A percentile compares a stretch with the other conserved stretches of the same genome.
Conservation (phyloP, 2,888 invertebrate species). For the Lasioglossum pauxillum region DNA sequence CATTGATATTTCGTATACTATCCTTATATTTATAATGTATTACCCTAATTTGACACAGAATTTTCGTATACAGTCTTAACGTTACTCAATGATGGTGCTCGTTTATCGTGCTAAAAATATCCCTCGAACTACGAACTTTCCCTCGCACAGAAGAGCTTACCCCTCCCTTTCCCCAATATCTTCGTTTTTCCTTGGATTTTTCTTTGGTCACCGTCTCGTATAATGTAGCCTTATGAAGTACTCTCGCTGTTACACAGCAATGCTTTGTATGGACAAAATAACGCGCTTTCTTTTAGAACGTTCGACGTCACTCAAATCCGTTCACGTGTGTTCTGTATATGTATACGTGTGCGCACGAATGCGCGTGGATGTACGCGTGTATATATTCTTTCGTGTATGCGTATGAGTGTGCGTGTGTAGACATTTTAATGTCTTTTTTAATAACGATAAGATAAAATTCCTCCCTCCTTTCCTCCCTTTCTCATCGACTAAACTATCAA, state of each 20-base stretch:
- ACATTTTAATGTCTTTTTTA: background rate
- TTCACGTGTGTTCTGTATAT: background rate
- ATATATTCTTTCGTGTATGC: background rate
- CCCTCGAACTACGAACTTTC: slow-evolving; percentile 65
- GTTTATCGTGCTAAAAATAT: slow-evolving; percentile 74
- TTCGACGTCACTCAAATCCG: slow-evolving; percentile 53
- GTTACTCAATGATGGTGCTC: slow-evolving; percentile 73
- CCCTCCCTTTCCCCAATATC: background rate
- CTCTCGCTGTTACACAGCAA: slow-evolving; percentile 48
- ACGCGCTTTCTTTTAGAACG: slow-evolving; percentile 60
- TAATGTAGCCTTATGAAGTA: slow-evolving; percentile 61
- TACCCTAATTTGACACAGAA: slow-evolving; percentile 79
- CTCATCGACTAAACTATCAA: slow-evolving; percentile 16
- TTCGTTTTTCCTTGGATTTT: background rate
- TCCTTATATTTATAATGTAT: slow-evolving; percentile 56
- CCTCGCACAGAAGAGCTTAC: slow-evolving; percentile 24
- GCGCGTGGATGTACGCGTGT: background rate
- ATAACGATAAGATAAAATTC: slow-evolving; percentile 10
- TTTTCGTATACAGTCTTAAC: slow-evolving; percentile 80
- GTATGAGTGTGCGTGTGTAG: background rate
- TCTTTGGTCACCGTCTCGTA: slow-evolving; percentile 56
- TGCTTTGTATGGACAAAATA: slow-evolving; percentile 63
- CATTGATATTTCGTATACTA: slow-evolving; percentile 57
- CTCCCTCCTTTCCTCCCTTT: background rate
- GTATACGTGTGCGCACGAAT: background rate